Percentiles rank a stretch among this genome's conserved stretches.
Evolutionary conservation across 2,888 invertebrate genomes (phyloP).

Genomic region (Thelaira solivaga): DNA sequence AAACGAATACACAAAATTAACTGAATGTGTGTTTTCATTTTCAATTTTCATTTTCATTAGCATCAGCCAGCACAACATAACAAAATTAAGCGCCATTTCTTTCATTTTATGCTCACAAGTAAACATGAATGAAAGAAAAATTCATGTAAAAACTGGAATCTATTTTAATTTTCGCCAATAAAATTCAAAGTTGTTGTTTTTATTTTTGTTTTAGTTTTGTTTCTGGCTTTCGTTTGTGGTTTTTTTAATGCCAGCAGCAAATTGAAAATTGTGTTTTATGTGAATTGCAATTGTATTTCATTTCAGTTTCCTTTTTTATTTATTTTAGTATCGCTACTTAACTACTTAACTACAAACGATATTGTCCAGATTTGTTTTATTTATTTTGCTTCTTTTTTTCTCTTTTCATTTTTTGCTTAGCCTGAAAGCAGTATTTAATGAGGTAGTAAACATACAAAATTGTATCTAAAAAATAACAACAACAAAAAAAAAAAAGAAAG

Average conservation of each 20-base stretch:
- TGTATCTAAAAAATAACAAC: conserved; percentile 20
- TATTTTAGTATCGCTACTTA: neutral
- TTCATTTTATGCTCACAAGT: no score
- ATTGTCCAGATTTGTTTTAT: neutral
- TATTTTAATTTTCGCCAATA: no score
- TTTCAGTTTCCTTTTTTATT: neutral
- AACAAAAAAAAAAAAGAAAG: no score
- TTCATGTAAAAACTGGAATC: no score
- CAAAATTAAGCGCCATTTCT: no score
- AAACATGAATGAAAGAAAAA: no score
- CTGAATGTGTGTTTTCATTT: neutral
- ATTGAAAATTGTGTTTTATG: conserved; percentile 34
- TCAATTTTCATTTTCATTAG: no score
- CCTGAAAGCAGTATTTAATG: conserved; percentile 34
- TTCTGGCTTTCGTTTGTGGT: neutral
- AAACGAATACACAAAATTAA: no score
- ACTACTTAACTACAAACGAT: neutral
- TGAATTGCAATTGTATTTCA: conserved; percentile 18
- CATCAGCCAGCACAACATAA: no score
- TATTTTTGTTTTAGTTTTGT: neutral
- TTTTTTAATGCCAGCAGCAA: conserved; percentile 2
- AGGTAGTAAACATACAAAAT: conserved; percentile 38
- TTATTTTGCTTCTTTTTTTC: no score
- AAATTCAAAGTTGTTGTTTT: conserved; percentile 1
- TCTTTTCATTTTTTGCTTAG: neutral